Percentiles rank a stretch among this genome's conserved stretches.
Conservation (phyloP, 2,113 vertebrate genomes). For the Notiomystis cincta region DNA sequence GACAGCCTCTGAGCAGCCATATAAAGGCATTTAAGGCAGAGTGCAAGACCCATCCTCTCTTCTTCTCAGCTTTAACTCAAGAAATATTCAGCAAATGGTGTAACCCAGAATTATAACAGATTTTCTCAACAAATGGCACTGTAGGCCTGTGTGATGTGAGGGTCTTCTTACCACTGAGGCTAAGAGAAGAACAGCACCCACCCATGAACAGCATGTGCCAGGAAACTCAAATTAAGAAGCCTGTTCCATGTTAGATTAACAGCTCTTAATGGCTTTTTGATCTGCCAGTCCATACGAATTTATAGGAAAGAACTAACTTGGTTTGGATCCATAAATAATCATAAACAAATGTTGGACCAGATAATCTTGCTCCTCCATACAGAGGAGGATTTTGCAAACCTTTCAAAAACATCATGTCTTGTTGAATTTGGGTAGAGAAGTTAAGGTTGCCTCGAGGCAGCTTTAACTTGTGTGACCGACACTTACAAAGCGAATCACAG, state of each 20-base stretch:
- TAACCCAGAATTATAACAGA: background rate
- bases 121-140: background rate
- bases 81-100: background rate
- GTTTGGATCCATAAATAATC: constrained; percentile 40
- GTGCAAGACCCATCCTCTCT: background rate
- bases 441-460: constrained; percentile 53
- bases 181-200: background rate
- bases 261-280: background rate
- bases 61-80: background rate
- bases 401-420: constrained; percentile 45
- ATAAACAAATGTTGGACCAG: constrained; percentile 45
- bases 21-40: background rate
- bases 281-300: background rate
- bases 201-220: background rate
- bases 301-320: background rate
- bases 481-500: constrained; percentile 26
- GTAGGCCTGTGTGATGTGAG: background rate
- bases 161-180: background rate
- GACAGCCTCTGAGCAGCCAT: background rate
- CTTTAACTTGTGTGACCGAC: constrained; percentile 32
- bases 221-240: background rate
- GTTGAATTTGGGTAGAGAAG: constrained; percentile 33
- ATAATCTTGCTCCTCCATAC: constrained; percentile 18
- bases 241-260: background rate
- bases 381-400: constrained; percentile 27